Base-by-base conservation (phyloP, 1,140 invertebrate genomes). In the Euwallacea fornicatus region DNA sequence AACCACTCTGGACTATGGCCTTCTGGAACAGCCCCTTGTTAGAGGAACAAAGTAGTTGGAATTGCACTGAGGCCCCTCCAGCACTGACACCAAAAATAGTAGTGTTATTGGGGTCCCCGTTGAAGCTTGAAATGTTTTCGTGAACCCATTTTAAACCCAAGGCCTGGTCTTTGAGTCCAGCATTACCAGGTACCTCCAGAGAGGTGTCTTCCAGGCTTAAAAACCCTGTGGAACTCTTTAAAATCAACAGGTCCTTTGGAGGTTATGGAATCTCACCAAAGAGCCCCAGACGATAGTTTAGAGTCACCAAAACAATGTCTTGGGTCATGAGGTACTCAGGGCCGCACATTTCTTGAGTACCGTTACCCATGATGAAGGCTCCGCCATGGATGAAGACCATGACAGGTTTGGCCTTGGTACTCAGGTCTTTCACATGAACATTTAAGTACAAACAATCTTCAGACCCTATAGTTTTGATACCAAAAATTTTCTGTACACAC, bases 401-500 rank as follows among this genome's bases (percentile, higher is more conserved):
- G 0, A 90, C 87, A 0, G 88, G 83, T 67, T 81, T 69, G 3
- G 78, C 77, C n/a, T 46, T 15, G 6, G 7, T 43, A 33, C 8
- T 11, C 71, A 79, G 58, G 82, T 62, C 67, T 13, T 42, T 46
- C 4, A 43, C 60, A 41, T 55, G 75, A 4, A 96, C 87, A 78
- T 95, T 95, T 10, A 97, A 82, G 78, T 90, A 90, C 7, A 96
- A 85, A 77, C 94, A 96, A 78, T 96, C 93, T 83, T 93, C 90
- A 7, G 82, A 80, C 10, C 87, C 87, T 11, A 75, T 75, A 55
- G 53, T 16, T 42, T 21, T 8, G 50, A 81, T 84, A 9, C 79
- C 0, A 2, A 13, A n/a, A 8, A 16, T n/a, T 7, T 43, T 6
- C 11, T n/a, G n/a, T 1, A 64, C 67, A 66, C 82, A 83, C 11